Conservation (phyloP, 2,888 invertebrate species). For the Synanthedon tipuliformis region DNA sequence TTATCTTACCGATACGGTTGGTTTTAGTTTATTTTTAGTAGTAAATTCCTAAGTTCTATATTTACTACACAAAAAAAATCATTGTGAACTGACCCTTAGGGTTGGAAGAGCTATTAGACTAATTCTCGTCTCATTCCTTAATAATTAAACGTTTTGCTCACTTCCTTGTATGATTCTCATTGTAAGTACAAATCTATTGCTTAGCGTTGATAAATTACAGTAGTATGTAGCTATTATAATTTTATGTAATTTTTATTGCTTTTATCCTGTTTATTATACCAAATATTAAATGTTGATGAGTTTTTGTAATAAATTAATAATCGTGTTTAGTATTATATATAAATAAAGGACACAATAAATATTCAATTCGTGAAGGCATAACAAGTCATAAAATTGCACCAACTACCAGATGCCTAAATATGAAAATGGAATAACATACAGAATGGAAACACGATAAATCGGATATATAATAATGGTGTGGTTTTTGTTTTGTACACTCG, state of each 20-base stretch:
- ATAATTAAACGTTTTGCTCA: not conserved
- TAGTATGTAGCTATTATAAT: not conserved
- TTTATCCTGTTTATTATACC: not conserved
- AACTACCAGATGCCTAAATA: conserved; percentile 34
- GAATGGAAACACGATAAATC: conserved; percentile 32
- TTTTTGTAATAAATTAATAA: too few relatives aligned
- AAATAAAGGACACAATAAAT: not conserved
- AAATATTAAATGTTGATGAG: not conserved
- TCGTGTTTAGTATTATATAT: conserved; percentile 29
- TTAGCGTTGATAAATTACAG: not conserved
- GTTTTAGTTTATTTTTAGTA: too few relatives aligned
- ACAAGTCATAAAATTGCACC: conserved; percentile 22
- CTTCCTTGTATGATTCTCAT: too few relatives aligned
- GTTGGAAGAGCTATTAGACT: too few relatives aligned
- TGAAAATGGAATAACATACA: conserved; percentile 34
- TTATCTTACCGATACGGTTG: too few relatives aligned
- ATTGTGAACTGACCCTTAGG: too few relatives aligned
- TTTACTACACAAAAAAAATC: too few relatives aligned
- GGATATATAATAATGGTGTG: conserved; percentile 13
- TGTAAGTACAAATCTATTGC: too few relatives aligned
- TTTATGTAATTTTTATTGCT: not conserved
- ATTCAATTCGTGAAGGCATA: conserved; percentile 12
- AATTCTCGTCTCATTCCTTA: too few relatives aligned
- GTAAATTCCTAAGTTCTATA: too few relatives aligned
- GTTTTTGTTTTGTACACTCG: conserved; percentile 20